Conservation (phyloP, 2,888 invertebrate genomes). For the Sphaerophoria taeniata region DNA sequence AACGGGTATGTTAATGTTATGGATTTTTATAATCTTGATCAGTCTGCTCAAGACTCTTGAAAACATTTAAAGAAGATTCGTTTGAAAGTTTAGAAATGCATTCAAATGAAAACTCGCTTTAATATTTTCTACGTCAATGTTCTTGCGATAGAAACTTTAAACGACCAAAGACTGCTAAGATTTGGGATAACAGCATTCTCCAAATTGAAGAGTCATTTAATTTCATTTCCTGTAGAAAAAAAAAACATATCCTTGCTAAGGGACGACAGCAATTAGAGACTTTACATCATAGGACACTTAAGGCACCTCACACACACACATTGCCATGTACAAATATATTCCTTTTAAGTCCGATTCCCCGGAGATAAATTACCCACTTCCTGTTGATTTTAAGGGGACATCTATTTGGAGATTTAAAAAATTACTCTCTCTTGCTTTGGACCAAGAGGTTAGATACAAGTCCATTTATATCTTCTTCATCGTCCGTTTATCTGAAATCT, state of each 20-base stretch:
- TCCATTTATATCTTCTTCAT: conserved; percentile 7
- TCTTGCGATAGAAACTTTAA: too few relatives aligned
- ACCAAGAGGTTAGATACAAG: conserved; percentile 5
- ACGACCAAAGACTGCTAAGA: neutral
- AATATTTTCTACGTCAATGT: too few relatives aligned
- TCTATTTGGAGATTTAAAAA: conserved; percentile 4
- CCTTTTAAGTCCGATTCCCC: conserved; percentile 29
- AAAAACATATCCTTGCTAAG: neutral
- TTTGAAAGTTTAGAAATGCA: too few relatives aligned
- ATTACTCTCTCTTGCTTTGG: neutral
- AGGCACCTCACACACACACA: neutral
- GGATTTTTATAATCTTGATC: too few relatives aligned
- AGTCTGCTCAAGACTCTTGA: too few relatives aligned
- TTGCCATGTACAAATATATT: conserved; percentile 3
- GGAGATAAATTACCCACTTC: conserved; percentile 39
- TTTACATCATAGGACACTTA: conserved; percentile 4
- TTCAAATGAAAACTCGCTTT: too few relatives aligned
- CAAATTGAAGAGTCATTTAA: conserved; percentile 21
- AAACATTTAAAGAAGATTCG: too few relatives aligned
- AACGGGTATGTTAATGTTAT: too few relatives aligned
- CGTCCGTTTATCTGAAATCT: conserved; percentile 20
- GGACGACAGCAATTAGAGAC: conserved; percentile 33
- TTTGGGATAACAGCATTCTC: neutral
- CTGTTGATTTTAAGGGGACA: conserved; percentile 29
- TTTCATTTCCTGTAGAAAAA: conserved; percentile 19